Percentiles rank a stretch among this genome's conserved stretches.
phyloP scores from a whole-genome alignment of 2,888 invertebrate species.

The Cheilosia impressa region DNA sequence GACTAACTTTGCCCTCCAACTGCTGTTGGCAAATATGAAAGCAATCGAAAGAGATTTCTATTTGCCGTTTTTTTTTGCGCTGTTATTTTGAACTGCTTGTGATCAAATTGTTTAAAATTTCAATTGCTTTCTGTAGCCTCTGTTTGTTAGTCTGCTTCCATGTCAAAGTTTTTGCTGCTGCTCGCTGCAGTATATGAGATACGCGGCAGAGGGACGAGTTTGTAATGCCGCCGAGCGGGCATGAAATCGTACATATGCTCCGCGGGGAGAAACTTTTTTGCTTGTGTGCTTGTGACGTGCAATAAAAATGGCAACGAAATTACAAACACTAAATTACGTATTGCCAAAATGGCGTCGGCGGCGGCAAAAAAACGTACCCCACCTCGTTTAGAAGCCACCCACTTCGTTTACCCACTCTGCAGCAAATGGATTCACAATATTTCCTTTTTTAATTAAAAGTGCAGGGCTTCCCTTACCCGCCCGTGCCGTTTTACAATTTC shows the following conservation, averaged over 20 bases:
- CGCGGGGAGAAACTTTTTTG: constrained; percentile 20
- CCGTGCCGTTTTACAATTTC: constrained; percentile 8
- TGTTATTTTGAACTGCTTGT: constrained; percentile 31
- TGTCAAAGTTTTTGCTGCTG: constrained; percentile 14
- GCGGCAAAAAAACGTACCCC: not conserved
- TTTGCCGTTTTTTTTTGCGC: constrained; percentile 15
- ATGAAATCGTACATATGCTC: constrained; percentile 16
- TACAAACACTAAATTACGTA: constrained; percentile 56
- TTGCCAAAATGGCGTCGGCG: constrained; percentile 16
- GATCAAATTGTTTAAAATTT: constrained; percentile 66
- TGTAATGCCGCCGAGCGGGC: constrained; percentile 35
- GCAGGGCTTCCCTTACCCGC: constrained; percentile 3
- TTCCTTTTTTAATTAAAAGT: constrained; percentile 62
- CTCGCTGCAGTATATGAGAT: constrained; percentile 29
- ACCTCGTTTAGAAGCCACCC: constrained; percentile 19
- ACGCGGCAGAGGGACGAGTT: constrained; percentile 4
- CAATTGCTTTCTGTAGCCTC: constrained; percentile 55
- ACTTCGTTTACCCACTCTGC: constrained; percentile 3
- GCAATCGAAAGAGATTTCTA: constrained; percentile 51
- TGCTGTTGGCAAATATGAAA: constrained; percentile 62
- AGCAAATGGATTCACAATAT: constrained; percentile 1
- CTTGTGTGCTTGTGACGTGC: constrained; percentile 38
- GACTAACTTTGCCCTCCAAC: constrained; percentile 63
- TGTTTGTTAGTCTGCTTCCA: constrained; percentile 5
- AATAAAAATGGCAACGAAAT: constrained; percentile 43